phyloP scores from a whole-genome alignment of 2,113 vertebrate species.

The Illadopsis cleaveri region DNA sequence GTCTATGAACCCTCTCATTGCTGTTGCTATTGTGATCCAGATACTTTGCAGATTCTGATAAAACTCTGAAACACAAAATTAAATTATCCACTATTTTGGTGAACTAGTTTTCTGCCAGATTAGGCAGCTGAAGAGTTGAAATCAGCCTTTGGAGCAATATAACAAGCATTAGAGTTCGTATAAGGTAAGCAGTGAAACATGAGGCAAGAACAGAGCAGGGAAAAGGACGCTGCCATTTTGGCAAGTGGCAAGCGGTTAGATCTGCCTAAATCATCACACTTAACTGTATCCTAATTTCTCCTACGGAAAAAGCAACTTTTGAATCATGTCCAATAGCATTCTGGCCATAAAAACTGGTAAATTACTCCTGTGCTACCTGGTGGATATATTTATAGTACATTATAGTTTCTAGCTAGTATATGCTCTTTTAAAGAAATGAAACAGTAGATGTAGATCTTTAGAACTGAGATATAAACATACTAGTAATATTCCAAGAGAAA shows the following conservation, averaged over 20 bases:
- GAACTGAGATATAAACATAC: neutral
- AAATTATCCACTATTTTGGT: neutral
- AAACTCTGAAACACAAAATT: neutral
- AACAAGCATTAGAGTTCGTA: neutral
- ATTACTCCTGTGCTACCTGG: neutral
- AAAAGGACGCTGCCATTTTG: neutral
- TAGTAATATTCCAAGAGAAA: neutral
- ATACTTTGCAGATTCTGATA: neutral
- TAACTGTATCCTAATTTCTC: neutral
- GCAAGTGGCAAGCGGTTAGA: neutral
- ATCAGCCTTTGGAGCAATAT: neutral
- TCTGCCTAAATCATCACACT: neutral
- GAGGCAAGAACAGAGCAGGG: neutral
- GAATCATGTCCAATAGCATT: neutral
- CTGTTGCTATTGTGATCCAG: neutral
- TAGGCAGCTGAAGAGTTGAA: neutral
- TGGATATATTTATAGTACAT: neutral
- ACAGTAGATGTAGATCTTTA: neutral
- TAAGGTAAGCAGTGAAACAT: neutral
- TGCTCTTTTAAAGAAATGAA: neutral
- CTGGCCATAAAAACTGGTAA: neutral
- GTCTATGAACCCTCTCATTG: neutral
- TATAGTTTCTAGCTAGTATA: neutral
- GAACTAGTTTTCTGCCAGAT: neutral
- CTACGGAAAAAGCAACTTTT: neutral